A percentile compares a stretch with the other conserved stretches of the same genome.
phyloP scores from a whole-genome alignment of 1,140 invertebrate genomes.

The Neotoxoptera formosana region DNA sequence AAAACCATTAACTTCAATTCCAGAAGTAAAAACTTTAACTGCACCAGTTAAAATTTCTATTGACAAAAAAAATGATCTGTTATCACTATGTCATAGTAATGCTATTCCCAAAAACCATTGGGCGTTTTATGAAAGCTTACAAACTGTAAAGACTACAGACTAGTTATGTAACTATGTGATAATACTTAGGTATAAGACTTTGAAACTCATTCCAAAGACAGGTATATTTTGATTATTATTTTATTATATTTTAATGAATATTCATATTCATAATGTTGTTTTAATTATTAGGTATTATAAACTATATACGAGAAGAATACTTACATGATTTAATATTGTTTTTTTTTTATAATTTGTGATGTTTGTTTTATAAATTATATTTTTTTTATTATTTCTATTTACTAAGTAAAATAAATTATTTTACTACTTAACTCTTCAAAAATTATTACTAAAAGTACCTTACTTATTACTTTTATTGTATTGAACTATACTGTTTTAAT shows the following conservation, averaged over 20 bases:
- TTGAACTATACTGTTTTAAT: no score
- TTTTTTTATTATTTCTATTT: no score
- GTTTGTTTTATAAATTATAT: not conserved
- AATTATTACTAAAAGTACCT: no score
- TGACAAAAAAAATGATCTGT: constrained; percentile 1
- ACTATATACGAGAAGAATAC: not conserved
- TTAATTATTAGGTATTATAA: not conserved
- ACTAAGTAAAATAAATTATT: no score
- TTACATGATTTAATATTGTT: not conserved
- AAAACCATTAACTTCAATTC: not conserved
- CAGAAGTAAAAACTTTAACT: not conserved
- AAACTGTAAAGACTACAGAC: not conserved
- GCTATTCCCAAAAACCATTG: constrained; percentile 34
- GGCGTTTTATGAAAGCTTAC: constrained; percentile 14
- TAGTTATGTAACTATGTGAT: constrained; percentile 33
- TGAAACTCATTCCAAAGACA: constrained; percentile 17
- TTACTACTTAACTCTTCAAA: no score
- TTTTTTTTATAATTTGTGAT: constrained; percentile 12
- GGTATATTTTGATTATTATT: constrained; percentile 9
- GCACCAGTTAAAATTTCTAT: constrained; percentile 38
- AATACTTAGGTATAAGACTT: constrained; percentile 6
- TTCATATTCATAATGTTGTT: not conserved
- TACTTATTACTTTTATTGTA: no score
- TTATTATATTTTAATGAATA: constrained; percentile 24
- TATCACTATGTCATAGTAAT: constrained; percentile 21